Base-by-base conservation (phyloP, 2,113 vertebrate species). In the Dryoscopus gambensis region DNA sequence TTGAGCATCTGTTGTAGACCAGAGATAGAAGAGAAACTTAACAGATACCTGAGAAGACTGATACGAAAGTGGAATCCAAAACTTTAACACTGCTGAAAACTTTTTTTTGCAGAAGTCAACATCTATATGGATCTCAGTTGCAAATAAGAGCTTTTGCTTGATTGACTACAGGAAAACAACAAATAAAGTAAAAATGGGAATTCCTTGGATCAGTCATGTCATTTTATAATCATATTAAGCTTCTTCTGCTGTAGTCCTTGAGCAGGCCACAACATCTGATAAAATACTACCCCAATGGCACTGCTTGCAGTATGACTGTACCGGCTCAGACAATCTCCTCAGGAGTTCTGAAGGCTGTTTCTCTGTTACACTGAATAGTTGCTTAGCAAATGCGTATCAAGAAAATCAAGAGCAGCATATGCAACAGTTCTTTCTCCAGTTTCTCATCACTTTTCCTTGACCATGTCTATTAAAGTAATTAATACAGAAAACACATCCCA, bases 41-140 rank as follows among this genome's bases (percentile, higher is more conserved):
- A 67, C 7, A 64, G 11, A 5, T 18, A 74, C 0, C 20, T 53
- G 63, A 28, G n/a, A 11, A 68, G 42, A 42, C 13, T 0, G 0
- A 24, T 9, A 11, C 33, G 14, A 42, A 87, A 77, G 42, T 42
- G n/a, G 22, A 91, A 95, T 33, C 4, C 55, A 55, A 23, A 81
- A 81, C 50, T 50, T 63, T 9, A 74, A 50, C 64, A 78, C 13
- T 69, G 46, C 25, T 44, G 44, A 49, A 39, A 50, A 17, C 12
- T 24, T 35, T 55, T 39, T 22, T 73, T 60, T 56, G 12, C 49
- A 57, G 20, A 60, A 79, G 27, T 56, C 33, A 85, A 47, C 15
- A 12, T 39, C 68, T 11, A 50, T 9, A 68, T 3, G 8, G 35
- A 83, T 73, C 31, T 86, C 53, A 53, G 13, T 2, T 70, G 47